Evolutionary conservation across 2,888 invertebrate genomes (phyloP).

Genomic region (Sylvicola fuscatus): DNA sequence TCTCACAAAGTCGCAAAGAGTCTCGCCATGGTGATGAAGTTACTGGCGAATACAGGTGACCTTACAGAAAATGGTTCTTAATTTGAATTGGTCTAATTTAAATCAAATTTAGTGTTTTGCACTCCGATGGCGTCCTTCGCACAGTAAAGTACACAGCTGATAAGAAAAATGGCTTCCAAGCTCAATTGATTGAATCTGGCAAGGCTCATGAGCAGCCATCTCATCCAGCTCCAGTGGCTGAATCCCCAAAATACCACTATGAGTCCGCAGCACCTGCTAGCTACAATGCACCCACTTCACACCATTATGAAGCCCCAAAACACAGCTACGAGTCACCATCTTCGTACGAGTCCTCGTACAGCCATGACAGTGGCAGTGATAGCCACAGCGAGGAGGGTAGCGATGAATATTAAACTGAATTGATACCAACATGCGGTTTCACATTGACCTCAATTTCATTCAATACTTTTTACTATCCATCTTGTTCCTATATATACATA

Average conservation of each 20-base stretch:
- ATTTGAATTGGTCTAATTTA: not conserved
- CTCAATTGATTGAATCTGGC: constrained; percentile 22
- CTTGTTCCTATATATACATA: too few relatives aligned
- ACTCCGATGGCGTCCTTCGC: constrained; percentile 52
- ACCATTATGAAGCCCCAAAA: constrained; percentile 3
- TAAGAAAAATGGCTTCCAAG: constrained; percentile 52
- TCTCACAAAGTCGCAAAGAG: constrained; percentile 52
- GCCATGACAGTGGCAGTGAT: too few relatives aligned
- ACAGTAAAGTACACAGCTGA: constrained; percentile 56
- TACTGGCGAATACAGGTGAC: constrained; percentile 41
- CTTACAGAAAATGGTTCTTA: constrained; percentile 1
- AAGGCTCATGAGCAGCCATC: constrained; percentile 8
- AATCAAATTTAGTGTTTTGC: constrained; percentile 31
- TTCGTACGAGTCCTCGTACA: too few relatives aligned
- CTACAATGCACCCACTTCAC: not conserved
- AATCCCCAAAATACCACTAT: not conserved
- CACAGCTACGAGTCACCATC: not conserved
- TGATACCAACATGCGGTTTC: too few relatives aligned
- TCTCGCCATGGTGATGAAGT: constrained; percentile 50
- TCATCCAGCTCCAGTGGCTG: too few relatives aligned
- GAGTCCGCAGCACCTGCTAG: constrained; percentile 8
- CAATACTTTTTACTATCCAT: too few relatives aligned
- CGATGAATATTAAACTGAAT: too few relatives aligned
- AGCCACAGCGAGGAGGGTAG: too few relatives aligned
- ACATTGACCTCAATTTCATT: too few relatives aligned